Base-by-base conservation (phyloP, 1,140 invertebrate species). In the Meteorus sp. region DNA sequence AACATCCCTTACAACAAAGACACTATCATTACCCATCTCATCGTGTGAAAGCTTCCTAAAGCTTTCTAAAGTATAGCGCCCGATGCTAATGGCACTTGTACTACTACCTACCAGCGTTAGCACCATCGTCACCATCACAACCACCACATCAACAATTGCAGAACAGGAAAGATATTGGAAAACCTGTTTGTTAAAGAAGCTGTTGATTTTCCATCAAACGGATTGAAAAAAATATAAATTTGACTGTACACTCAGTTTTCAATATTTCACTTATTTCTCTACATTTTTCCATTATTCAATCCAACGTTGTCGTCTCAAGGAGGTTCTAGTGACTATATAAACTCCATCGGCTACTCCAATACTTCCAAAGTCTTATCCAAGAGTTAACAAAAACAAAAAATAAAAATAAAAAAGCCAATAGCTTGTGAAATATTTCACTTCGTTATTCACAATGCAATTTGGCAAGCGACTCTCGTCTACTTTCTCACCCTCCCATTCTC, bases 161-260 rank as follows among this genome's bases (percentile, higher is more conserved):
- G 9, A 44, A 68, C 55, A 61, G 56, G 59, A 29, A n/a, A 31
- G 44, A 62, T 29, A 62, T 70, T 68, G 72, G 66, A 65, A 63
- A 65, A 67, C 67, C 71, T 64, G 61, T 72, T 72, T 68, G 62
- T 54, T 66, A 60, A 62, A 72, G 70, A 73, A 73, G 72, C 69
- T 72, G 71, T 73, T 73, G 70, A 71, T 73, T 69, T 70, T 73
- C 19, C 17, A 7, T 5, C n/a, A 11, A 29, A 29, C 4, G 9
- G 9, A 29, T 5, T 29, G 7, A 37, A 37, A 11, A 37, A 37
- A 37, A 37, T 3, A 11, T 37, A 37, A 11, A 6, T 19, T 44
- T 19, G 7, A 2, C 19, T 44, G n/a, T 8, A 9, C 15, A 33
- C 29, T 33, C 29, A n/a, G 0, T 39, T 39, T 6, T 4, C 1